A percentile compares a stretch with the other conserved stretches of the same genome.
phyloP scores from a whole-genome alignment of 1,140 invertebrate species.

The Drosophila sp. region DNA sequence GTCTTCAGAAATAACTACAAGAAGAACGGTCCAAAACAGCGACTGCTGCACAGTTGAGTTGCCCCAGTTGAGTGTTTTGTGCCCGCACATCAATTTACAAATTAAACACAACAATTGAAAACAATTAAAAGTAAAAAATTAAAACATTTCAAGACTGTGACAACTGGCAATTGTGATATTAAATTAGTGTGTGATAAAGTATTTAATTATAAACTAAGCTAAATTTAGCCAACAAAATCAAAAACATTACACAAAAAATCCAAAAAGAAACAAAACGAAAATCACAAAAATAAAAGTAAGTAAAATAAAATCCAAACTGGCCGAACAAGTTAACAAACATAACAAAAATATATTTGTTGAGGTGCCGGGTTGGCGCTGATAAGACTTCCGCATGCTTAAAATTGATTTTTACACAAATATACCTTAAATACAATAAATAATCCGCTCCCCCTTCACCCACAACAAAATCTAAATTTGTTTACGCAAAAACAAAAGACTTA shows the following conservation, averaged over 20 bases:
- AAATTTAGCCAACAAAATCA: slow-evolving; percentile 27
- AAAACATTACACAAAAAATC: slow-evolving; percentile 3
- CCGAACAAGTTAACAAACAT: slow-evolving; percentile 58
- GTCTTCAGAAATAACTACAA: slow-evolving; percentile 4
- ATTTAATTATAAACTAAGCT: slow-evolving; percentile 48
- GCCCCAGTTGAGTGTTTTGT: slow-evolving; percentile 53
- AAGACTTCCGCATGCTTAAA: slow-evolving; percentile 81
- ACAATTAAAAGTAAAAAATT: neutral
- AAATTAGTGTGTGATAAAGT: slow-evolving; percentile 66
- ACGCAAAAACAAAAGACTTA: slow-evolving; percentile 68
- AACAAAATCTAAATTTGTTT: slow-evolving; percentile 16
- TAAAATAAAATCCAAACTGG: slow-evolving; percentile 46
- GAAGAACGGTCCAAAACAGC: slow-evolving; percentile 46
- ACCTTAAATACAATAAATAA: slow-evolving; percentile 60
- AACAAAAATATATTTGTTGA: slow-evolving; percentile 37
- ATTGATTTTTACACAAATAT: slow-evolving; percentile 70
- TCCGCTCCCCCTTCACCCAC: slow-evolving; percentile 34
- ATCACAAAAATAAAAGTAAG: slow-evolving; percentile 65
- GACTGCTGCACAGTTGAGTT: slow-evolving; percentile 44
- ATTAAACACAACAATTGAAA: neutral
- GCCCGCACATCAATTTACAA: slow-evolving; percentile 12
- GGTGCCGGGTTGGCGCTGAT: slow-evolving; percentile 47
- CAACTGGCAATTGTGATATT: slow-evolving; percentile 45
- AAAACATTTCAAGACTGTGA: slow-evolving; percentile 31
- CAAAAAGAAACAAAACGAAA: slow-evolving; percentile 16